Base-by-base conservation (phyloP, 1,140 invertebrate species). In the Plodia interpunctella region DNA sequence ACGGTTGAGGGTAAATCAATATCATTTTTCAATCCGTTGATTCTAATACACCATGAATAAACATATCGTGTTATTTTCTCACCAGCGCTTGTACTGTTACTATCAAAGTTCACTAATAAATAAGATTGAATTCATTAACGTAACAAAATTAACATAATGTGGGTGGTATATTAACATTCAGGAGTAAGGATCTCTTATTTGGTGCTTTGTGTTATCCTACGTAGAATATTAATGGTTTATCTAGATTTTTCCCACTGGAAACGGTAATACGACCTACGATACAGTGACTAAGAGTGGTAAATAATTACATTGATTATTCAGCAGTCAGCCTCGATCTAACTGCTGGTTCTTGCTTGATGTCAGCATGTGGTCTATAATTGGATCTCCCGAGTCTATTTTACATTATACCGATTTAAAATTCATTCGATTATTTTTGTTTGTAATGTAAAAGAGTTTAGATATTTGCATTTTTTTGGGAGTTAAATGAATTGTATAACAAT, bases 61-160 rank as follows among this genome's bases (percentile, higher is more conserved):
- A 53, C 51, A 53, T 53, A 51, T 53, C 19, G 20, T 15, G 51
- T 53, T 53, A 64, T 72, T 74, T 77, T 78, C 75, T 68, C 75
- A 78, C 65, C 60, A 63, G 71, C 70, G 65, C 66, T 50, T 71
- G 44, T 49, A 64, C 62, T 70, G 65, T 53, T 59, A 57, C 55
- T 59, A 71, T 74, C 62, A 44, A 52, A 49, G 55, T 51, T 52
- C 49, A 19, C 64, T 65, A 73, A 72, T 69, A 70, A 72, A 74
- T 65, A 66, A 69, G 69, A 72, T 73, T 75, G 66, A n/a, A 25
- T 25, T 53, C 51, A 53, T 63, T 68, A 61, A 59, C 20, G 52
- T 65, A 44, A 25, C 55, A 56, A 59, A 49, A 74, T 76, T 78
- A 70, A 55, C 70, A 74, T 69, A 70, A 57, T 60, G 73, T 76